Conservation (phyloP, 2,888 invertebrate species). For the Deroplatys truncata region DNA sequence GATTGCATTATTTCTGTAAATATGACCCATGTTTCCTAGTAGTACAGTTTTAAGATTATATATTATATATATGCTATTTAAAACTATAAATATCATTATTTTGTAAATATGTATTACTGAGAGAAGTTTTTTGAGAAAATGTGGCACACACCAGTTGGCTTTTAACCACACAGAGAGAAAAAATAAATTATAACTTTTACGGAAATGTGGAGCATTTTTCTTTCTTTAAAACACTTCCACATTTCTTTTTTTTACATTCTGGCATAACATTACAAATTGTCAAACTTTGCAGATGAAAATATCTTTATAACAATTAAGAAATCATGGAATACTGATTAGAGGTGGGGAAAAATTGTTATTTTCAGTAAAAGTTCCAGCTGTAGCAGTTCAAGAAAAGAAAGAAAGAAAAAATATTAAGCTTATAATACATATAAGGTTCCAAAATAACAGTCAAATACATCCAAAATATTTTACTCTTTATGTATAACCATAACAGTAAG, state of each 20-base stretch:
- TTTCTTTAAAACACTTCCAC: background rate
- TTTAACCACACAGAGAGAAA: background rate
- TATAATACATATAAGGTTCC: too few species aligned
- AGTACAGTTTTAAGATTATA: constrained; percentile 14
- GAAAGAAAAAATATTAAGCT: too few species aligned
- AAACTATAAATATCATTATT: constrained; percentile 19
- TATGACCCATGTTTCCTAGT: constrained; percentile 16
- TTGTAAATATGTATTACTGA: constrained; percentile 22
- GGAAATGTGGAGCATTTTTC: background rate
- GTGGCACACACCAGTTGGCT: constrained; percentile 4
- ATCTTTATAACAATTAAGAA: background rate
- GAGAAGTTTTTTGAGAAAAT: constrained; percentile 12
- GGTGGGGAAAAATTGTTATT: too few species aligned
- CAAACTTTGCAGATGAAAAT: background rate
- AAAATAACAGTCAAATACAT: too few species aligned
- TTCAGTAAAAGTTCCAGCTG: too few species aligned
- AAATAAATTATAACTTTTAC: background rate
- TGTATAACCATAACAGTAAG: too few species aligned
- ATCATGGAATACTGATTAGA: background rate
- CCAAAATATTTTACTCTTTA: too few species aligned
- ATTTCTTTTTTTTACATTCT: background rate
- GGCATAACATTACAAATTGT: background rate
- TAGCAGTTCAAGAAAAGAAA: too few species aligned
- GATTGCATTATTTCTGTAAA: constrained; percentile 15
- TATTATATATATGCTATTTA: constrained; percentile 17